Evolutionary conservation across 2,888 invertebrate species (phyloP).

Genomic region (Lasioglossum malachurum): DNA sequence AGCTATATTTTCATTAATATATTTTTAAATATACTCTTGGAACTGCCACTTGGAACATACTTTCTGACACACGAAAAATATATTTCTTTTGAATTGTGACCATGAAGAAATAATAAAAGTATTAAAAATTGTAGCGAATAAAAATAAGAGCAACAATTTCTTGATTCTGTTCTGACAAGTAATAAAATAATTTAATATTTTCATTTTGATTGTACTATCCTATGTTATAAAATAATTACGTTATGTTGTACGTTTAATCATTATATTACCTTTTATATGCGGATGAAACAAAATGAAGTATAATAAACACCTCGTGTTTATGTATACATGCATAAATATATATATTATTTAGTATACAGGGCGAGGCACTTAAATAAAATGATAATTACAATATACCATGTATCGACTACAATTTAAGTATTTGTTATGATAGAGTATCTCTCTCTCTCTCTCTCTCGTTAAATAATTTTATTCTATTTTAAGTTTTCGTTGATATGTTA

Average conservation of each 20-base stretch:
- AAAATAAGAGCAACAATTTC: neutral
- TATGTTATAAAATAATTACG: conserved; percentile 77
- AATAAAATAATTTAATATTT: conserved; percentile 21
- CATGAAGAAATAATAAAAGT: conserved; percentile 1
- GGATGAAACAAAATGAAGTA: conserved; percentile 25
- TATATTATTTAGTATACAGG: conserved; percentile 62
- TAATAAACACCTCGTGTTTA: conserved; percentile 32
- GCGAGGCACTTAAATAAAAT: conserved; percentile 49
- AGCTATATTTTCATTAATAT: conserved; percentile 53
- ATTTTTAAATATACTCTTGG: conserved; percentile 48
- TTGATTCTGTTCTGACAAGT: neutral
- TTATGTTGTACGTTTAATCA: conserved; percentile 54
- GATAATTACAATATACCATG: neutral
- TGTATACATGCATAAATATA: conserved; percentile 65
- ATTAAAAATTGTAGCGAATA: conserved; percentile 6
- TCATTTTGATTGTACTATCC: conserved; percentile 70
- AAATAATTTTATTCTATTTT: conserved; percentile 7
- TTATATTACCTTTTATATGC: conserved; percentile 14
- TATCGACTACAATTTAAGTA: conserved; percentile 6
- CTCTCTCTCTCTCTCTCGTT: too few relatives aligned
- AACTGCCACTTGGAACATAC: conserved; percentile 56
- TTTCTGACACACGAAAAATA: conserved; percentile 51
- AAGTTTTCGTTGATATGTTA: conserved; percentile 33
- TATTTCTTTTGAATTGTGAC: conserved; percentile 5
- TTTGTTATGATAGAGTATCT: neutral